Conservation (phyloP, 2,888 invertebrate species). For the Brassicogethes aeneus region DNA sequence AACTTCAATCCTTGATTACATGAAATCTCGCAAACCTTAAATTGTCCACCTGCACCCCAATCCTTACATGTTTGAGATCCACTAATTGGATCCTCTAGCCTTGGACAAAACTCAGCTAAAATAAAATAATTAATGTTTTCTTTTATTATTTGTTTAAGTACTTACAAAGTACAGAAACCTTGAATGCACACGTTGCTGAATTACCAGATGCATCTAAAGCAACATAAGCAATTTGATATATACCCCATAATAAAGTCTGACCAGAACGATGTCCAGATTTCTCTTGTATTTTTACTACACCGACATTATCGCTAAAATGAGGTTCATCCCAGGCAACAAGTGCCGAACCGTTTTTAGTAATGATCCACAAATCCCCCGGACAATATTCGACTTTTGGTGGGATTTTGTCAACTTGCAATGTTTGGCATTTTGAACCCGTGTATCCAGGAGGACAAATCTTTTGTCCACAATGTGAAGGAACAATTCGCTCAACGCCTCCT, state of each 20-base stretch:
- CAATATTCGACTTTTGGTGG: conserved; percentile 84
- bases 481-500: conserved; percentile 85
- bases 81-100: conserved; percentile 79
- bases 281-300: conserved; percentile 68
- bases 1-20: conserved; percentile 83
- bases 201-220: conserved; percentile 90
- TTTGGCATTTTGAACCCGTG: conserved; percentile 75
- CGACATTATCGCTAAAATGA: conserved; percentile 82
- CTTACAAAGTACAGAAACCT: conserved; percentile 81
- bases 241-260: conserved; percentile 81
- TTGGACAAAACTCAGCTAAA: conserved; percentile 84
- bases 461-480: conserved; percentile 87
- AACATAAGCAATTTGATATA: conserved; percentile 89
- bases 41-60: conserved; percentile 94
- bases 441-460: conserved; percentile 82
- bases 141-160: no score
- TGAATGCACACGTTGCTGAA: conserved; percentile 84
- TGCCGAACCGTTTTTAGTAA: conserved; percentile 85
- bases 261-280: conserved; percentile 81
- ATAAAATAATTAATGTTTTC: conserved; percentile 11
- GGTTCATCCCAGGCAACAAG: conserved; percentile 90
- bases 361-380: conserved; percentile 90
- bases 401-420: conserved; percentile 49
- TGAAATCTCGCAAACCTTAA: conserved; percentile 88
- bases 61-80: conserved; percentile 88